Evolutionary conservation across 2,888 invertebrate genomes (phyloP), one percentile per base, ranked within the genome.

Genomic region (Protula sp.): DNA sequence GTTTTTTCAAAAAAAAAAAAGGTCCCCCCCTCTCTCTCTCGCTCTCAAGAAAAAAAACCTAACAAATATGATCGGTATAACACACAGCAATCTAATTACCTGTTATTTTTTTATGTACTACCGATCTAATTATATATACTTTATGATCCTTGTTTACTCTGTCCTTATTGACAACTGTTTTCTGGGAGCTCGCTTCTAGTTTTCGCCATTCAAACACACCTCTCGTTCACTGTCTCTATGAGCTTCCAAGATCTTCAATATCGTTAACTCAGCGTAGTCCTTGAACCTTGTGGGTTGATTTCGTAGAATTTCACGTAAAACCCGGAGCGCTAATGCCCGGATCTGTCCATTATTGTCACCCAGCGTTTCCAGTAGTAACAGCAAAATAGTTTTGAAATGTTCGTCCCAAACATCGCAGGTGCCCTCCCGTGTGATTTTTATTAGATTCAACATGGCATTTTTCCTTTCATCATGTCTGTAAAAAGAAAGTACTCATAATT

Each of bases 191-290:
- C n/a, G n/a, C n/a, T n/a, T n/a, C n/a, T n/a, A n/a, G n/a, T n/a
- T n/a, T n/a, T n/a, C n/a, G n/a, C n/a, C n/a, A n/a, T n/a, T n/a
- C n/a, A n/a, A n/a, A n/a, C n/a, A n/a, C 19, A 83, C 83, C 74
- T 84, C 83, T 76, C 83, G 83, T 68, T 83, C 81, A 59, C 81
- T 69, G 69, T 84, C 85, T 70, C 84, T 89, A 83, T 94, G 92
- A 58, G 91, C 90, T 77, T 91, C 88, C 70, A 97, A 87, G 19
- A 97, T 89, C 82, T 91, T 89, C 55, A 97, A 84, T 58, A 94
- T 87, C 47, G 95, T 88, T 58, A 97, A 85, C 84, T 98, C 97
- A 59, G 92, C 89, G 83, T 91, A 97, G 74, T 89, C 89, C 67
- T 88, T 86, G 87, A 95, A 94, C 70, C 88, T 87, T 61, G 87